Conservation (phyloP, 2,113 vertebrate genomes). For the Bujurquina vittata region DNA sequence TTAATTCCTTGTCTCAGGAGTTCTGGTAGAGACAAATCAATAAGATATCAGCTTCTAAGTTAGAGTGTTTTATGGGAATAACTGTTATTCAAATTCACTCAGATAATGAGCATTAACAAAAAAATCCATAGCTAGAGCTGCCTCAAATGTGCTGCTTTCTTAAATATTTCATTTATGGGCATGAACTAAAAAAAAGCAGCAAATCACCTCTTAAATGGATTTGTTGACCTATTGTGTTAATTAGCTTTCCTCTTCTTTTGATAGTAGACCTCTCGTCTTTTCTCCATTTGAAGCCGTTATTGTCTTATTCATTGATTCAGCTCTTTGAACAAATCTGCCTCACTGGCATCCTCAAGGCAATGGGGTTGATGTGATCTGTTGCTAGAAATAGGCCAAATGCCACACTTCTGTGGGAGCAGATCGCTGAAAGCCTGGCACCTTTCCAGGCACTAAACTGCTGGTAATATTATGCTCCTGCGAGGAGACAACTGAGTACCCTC, state of each 20-base stretch:
- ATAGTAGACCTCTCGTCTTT: neutral
- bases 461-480: constrained; percentile 36
- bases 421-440: constrained; percentile 22
- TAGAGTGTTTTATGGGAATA: no score
- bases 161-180: neutral
- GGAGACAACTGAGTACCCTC: constrained; percentile 4
- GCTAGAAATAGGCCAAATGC: constrained; percentile 34
- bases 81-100: no score
- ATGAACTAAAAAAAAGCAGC: neutral
- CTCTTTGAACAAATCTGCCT: constrained; percentile 6
- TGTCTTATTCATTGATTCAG: constrained; percentile 11
- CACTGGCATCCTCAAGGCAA: constrained; percentile 1
- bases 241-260: neutral
- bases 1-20: neutral
- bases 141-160: neutral
- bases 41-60: no score
- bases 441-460: constrained; percentile 43
- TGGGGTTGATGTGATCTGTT: constrained; percentile 18
- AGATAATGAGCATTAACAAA: neutral
- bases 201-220: neutral
- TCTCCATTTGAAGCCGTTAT: neutral
- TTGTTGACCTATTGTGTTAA: neutral
- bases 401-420: constrained; percentile 21
- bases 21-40: no score
- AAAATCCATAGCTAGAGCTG: neutral